Percentiles rank a stretch among this genome's conserved stretches.
Conservation (phyloP, 2,113 vertebrate genomes). For the Parus major region DNA sequence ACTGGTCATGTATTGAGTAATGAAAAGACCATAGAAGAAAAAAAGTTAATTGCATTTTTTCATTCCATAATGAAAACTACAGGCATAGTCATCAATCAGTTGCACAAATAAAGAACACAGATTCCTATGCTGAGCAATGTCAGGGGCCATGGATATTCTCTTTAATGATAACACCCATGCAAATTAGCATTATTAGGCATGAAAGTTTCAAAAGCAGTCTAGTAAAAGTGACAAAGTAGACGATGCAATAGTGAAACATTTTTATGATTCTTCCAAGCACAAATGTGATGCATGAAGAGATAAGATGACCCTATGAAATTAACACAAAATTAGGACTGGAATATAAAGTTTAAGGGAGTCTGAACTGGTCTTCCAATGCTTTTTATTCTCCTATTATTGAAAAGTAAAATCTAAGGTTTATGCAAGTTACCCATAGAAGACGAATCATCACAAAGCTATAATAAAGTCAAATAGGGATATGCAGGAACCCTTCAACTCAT, state of each 20-base stretch:
- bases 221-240: not conserved
- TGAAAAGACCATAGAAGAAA: not conserved
- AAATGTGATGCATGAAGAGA: not conserved
- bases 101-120: not conserved
- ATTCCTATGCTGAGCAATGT: not conserved
- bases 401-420: not conserved
- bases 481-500: not conserved
- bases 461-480: not conserved
- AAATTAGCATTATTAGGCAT: not conserved
- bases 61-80: slow-evolving; percentile 13
- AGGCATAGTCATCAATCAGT: slow-evolving; percentile 13
- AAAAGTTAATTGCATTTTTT: slow-evolving; percentile 22
- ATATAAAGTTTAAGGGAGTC: not conserved
- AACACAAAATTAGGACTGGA: not conserved
- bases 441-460: not conserved
- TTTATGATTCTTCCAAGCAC: not conserved
- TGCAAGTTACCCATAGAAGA: not conserved
- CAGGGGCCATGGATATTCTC: not conserved
- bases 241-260: not conserved
- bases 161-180: not conserved
- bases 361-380: not conserved
- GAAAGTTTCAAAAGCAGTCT: not conserved
- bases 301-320: not conserved
- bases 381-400: not conserved
- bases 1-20: slow-evolving; percentile 3